Conservation (phyloP, 2,113 vertebrate genomes). For the Nibea coibor region DNA sequence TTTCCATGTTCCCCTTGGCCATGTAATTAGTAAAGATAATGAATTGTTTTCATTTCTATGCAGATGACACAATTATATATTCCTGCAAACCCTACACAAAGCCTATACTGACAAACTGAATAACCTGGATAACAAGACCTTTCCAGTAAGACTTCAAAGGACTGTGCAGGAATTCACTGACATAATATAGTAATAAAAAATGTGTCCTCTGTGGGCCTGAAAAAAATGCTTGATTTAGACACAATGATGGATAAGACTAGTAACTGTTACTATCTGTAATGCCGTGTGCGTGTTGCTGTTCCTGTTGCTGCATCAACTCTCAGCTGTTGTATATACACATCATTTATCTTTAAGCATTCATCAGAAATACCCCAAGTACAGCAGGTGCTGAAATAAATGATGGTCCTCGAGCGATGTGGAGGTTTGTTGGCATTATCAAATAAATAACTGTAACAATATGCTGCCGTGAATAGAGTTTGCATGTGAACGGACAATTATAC, state of each 20-base stretch:
- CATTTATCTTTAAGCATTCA: conserved; percentile 24
- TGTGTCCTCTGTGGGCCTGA: neutral
- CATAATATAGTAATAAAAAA: neutral
- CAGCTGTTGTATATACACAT: conserved; percentile 13
- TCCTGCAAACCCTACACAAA: neutral
- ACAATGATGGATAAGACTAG: neutral
- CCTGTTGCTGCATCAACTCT: conserved; percentile 35
- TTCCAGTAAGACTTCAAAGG: conserved; percentile 1
- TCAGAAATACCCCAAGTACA: conserved; percentile 6
- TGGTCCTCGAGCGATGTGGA: conserved; percentile 1
- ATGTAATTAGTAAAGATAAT: neutral
- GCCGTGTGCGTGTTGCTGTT: no score
- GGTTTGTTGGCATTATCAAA: conserved; percentile 35
- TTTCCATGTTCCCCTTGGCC: neutral
- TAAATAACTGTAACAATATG: conserved; percentile 18
- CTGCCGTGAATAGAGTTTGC: conserved; percentile 40
- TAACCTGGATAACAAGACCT: neutral
- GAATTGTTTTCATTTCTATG: neutral
- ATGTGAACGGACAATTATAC: conserved; percentile 71
- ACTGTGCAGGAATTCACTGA: neutral
- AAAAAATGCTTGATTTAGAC: conserved; percentile 1
- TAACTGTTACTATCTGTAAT: conserved; percentile 2
- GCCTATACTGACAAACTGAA: accelerated
- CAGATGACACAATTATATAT: conserved; percentile 29
- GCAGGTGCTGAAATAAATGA: conserved; percentile 24